Base-by-base conservation (phyloP, 2,888 invertebrate genomes). In the Limnephilus marmoratus region DNA sequence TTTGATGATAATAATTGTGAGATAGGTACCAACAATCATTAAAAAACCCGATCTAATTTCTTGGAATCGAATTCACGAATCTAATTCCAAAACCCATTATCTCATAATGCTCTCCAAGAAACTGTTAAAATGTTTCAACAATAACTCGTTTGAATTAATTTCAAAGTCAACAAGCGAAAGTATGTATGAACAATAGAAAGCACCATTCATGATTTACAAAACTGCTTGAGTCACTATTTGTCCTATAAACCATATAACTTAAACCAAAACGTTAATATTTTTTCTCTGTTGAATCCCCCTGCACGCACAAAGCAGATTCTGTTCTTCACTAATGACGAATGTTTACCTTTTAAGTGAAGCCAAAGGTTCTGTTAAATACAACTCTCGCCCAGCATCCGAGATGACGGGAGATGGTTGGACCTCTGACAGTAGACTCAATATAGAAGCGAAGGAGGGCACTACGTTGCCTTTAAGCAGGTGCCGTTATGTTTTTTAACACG, bases 311-410 rank as follows among this genome's bases (percentile, higher is more conserved):
- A 83, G 34, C 83, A 34, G 15, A 34, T 83, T 18, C 34, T 34
- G 37, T 83, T 83, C 18, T 83, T 37, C 83, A 15, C 18, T 83
- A 24, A 18, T 15, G 34, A 83, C 31, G 18, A 18, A 13, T 82
- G 24, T 18, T 34, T 15, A 83, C 83, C 34, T 34, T 15, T 68
- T 18, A 13, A 53, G 1, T 53, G 82, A 34, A 18, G 82, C 82
- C 15, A 68, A 37, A 83, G 83, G 83, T 83, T 83, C 15, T 83
- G 83, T 83, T 83, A 34, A 68, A 37, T 37, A 37, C 83, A 31
- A 29, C 18, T 37, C 34, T 83, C 83, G 37, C 53, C 18, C 53
- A 53, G 18, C 18, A 53, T 53, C 53, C 18, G 53, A 53, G 53
- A 53, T 53, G 53, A 53, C 53, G 53, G 18, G 53, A 53, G 18